These are phyloP conservation scores for Nephotettix cincticeps DNA, from an alignment of 1,140 invertebrate genomes.

Conservation along the genomic window DNA sequence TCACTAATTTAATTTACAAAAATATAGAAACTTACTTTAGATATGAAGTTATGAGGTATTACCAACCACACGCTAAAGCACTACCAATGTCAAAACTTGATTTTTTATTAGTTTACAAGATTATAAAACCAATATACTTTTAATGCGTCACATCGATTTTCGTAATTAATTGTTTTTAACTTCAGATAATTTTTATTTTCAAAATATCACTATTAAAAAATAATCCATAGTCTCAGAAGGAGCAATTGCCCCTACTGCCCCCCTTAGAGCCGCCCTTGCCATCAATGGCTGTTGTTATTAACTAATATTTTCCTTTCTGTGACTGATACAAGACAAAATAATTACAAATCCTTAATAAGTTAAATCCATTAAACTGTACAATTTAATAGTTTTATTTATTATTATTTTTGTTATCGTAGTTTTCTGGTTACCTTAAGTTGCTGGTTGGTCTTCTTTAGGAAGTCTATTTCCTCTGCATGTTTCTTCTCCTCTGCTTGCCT, in stretches of 20 bases:
- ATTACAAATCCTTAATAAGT: not conserved
- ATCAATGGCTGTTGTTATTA: not conserved
- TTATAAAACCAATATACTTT: not conserved
- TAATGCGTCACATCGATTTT: not conserved
- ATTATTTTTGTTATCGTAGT: too few relatives aligned
- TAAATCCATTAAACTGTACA: not conserved
- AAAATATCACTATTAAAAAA: too few relatives aligned
- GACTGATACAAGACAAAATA: not conserved
- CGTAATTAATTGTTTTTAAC: too few relatives aligned
- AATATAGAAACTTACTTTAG: too few relatives aligned
- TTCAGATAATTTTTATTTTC: too few relatives aligned
- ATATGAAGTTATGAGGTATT: too few relatives aligned
- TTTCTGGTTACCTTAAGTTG: constrained; percentile 88
- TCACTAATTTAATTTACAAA: not conserved
- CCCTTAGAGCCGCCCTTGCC: too few relatives aligned
- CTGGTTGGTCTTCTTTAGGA: constrained; percentile 90
- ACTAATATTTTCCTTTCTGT: not conserved
- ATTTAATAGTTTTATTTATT: not conserved
- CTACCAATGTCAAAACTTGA: not conserved
- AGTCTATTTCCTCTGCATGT: constrained; percentile 86
- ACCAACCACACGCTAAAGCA: too few relatives aligned
- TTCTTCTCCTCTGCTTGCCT: constrained; percentile 85
- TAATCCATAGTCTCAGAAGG: too few relatives aligned
- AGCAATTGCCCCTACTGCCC: too few relatives aligned
- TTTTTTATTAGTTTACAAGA: not conserved